Percentiles rank a stretch among this genome's conserved stretches.
phyloP scores from a whole-genome alignment of 2,797 vertebrate genomes.

The Hypotaenidia philippensis region DNA sequence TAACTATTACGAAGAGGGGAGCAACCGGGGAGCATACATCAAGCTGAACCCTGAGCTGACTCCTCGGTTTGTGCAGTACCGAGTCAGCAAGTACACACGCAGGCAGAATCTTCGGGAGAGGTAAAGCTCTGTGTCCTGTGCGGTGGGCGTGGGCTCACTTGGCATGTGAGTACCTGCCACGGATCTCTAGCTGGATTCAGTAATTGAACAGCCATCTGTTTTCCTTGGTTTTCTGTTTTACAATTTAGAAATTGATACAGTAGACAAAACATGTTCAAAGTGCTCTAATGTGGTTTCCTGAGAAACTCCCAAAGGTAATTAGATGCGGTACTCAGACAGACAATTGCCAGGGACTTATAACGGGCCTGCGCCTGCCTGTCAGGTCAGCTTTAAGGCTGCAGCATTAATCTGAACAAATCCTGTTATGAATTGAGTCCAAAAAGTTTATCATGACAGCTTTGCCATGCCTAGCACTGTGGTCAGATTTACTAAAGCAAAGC shows the following conservation, averaged over 20 bases:
- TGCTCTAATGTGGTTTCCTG: not conserved
- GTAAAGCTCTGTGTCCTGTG: slow-evolving; percentile 69
- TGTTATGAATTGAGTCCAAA: not conserved
- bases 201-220: not conserved
- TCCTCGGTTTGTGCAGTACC: slow-evolving; percentile 93
- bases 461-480: not conserved
- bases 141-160: accelerated
- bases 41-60: slow-evolving; percentile 86
- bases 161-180: not conserved
- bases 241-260: not conserved
- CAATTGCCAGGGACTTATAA: not conserved
- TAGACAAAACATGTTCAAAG: not conserved
- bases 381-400: not conserved
- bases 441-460: slow-evolving; percentile 8
- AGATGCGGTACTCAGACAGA: not conserved
- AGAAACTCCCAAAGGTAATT: not conserved
- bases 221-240: not conserved
- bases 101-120: slow-evolving; percentile 88
- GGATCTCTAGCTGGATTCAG: not conserved
- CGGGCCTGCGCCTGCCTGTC: not conserved
- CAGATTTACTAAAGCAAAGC: slow-evolving; percentile 18
- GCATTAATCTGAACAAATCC: slow-evolving; percentile 36
- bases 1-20: slow-evolving; percentile 98
- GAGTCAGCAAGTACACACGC: slow-evolving; percentile 86
- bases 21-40: slow-evolving; percentile 95